Conservation (phyloP, 1,140 invertebrate species). For the Colletes latitarsis region DNA sequence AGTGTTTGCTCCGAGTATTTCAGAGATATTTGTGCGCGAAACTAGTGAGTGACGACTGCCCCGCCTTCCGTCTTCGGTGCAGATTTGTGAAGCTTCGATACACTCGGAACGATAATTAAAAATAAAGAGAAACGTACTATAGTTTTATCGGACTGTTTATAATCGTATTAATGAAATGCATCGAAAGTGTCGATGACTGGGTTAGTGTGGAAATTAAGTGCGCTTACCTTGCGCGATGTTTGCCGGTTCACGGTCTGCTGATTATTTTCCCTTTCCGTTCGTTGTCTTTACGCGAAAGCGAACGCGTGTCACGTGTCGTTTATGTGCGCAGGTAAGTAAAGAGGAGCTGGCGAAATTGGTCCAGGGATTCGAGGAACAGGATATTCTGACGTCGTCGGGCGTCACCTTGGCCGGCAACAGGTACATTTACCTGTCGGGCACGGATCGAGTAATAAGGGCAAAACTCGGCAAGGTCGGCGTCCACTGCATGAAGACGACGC, state of each 20-base stretch:
- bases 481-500: conserved; percentile 96
- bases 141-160: too few species aligned
- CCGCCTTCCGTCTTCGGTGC: too few species aligned
- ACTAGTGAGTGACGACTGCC: too few species aligned
- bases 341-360: conserved; percentile 93
- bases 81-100: too few species aligned
- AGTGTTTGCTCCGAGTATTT: too few species aligned
- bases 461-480: conserved; percentile 95
- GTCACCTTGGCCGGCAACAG: conserved; percentile 93
- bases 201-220: neutral
- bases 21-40: too few species aligned
- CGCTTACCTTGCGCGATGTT: neutral
- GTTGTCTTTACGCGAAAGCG: neutral
- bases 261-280: neutral
- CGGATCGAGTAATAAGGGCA: conserved; percentile 94
- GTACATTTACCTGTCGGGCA: conserved; percentile 96
- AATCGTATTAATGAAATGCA: too few species aligned
- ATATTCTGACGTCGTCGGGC: conserved; percentile 91
- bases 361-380: conserved; percentile 92
- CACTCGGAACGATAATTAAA: too few species aligned
- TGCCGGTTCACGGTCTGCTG: conserved; percentile 1
- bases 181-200: too few species aligned
- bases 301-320: neutral
- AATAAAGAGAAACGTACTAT: too few species aligned
- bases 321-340: conserved; percentile 89